Percentiles rank a stretch among this genome's conserved stretches.
Conservation (phyloP, 1,140 invertebrate species). For the Drosophila ironensis region DNA sequence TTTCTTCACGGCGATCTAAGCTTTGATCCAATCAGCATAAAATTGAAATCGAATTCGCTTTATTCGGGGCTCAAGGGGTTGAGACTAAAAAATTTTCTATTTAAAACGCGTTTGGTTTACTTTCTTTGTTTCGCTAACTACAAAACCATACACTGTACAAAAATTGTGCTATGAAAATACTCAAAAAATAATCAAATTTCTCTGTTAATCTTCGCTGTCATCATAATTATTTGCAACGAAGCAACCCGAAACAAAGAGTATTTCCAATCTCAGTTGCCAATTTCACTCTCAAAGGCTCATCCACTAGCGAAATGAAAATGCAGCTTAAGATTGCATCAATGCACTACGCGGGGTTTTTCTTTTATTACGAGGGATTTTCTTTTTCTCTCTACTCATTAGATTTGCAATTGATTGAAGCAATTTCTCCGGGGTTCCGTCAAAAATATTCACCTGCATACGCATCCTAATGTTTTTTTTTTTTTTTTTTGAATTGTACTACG, state of each 20-base stretch:
- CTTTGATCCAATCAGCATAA: constrained; percentile 63
- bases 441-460: constrained; percentile 26
- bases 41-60: constrained; percentile 51
- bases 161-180: constrained; percentile 81
- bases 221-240: constrained; percentile 10
- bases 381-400: constrained; percentile 22
- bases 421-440: constrained; percentile 21
- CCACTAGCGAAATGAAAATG: constrained; percentile 45
- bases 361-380: constrained; percentile 14
- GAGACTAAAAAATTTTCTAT: constrained; percentile 37
- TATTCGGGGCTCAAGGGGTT: constrained; percentile 12
- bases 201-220: constrained; percentile 5
- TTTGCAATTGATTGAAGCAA: constrained; percentile 52
- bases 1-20: constrained; percentile 33
- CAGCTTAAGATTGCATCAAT: constrained; percentile 49
- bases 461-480: too few species aligned
- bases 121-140: constrained; percentile 57
- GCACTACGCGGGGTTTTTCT: constrained; percentile 47
- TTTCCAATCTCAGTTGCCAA: constrained; percentile 15
- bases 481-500: constrained; percentile 75
- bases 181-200: constrained; percentile 71
- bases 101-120: constrained; percentile 38
- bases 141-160: constrained; percentile 74
- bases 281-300: constrained; percentile 9
- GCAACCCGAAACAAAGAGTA: constrained; percentile 26